A percentile compares a stretch with the other conserved stretches of the same genome.
Conservation (phyloP, 2,113 vertebrate genomes). For the Pelmatolapia mariae region DNA sequence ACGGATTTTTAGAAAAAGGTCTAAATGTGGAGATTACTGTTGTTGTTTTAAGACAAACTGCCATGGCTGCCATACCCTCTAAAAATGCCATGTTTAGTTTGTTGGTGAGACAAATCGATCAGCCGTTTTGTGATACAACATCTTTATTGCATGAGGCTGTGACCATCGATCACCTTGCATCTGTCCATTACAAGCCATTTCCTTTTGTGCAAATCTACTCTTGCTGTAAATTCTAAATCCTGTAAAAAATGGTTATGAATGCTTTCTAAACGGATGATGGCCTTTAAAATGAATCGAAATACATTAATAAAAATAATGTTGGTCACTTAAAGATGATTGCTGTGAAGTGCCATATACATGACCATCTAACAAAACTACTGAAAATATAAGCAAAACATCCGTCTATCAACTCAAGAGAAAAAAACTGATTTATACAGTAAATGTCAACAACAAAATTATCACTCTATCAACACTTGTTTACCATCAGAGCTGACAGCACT, state of each 20-base stretch:
- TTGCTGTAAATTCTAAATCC: too few relatives aligned
- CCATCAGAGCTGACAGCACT: not conserved
- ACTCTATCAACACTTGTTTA: not conserved
- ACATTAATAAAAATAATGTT: not conserved
- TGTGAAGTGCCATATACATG: rapidly evolving
- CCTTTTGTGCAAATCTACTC: rapidly evolving
- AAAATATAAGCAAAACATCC: too few relatives aligned
- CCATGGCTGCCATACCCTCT: not conserved
- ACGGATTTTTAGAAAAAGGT: not conserved
- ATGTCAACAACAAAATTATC: not conserved
- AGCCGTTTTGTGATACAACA: rapidly evolving
- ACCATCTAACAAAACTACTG: not conserved
- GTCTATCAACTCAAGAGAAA: not conserved
- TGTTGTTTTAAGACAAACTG: rapidly evolving
- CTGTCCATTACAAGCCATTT: rapidly evolving
- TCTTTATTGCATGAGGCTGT: rapidly evolving
- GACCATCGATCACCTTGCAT: rapidly evolving
- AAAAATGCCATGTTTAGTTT: rapidly evolving
- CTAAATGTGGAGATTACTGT: not conserved
- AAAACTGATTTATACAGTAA: not conserved
- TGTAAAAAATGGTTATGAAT: too few relatives aligned
- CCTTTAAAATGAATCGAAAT: rapidly evolving
- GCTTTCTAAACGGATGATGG: too few relatives aligned
- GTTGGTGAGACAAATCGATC: not conserved
- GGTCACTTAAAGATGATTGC: rapidly evolving